Conservation (phyloP, 1,140 invertebrate genomes). For the Macrobrachium nipponense region DNA sequence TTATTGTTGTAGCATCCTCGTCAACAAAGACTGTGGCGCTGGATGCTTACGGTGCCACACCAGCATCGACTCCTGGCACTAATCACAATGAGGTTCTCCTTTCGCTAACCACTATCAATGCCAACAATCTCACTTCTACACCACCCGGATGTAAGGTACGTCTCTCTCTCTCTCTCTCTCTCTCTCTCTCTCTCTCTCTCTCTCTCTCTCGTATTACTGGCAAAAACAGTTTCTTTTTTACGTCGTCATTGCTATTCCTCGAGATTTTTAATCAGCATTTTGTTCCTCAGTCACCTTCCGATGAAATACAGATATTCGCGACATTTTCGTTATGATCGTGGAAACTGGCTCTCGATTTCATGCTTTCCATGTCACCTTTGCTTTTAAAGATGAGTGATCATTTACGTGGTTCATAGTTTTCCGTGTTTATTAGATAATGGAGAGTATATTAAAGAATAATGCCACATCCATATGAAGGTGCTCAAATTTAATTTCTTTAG, state of each 20-base stretch:
- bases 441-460: no score
- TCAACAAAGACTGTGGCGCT: conserved; percentile 1
- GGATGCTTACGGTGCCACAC: conserved; percentile 9
- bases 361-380: no score
- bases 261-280: background rate
- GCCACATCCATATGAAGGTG: no score
- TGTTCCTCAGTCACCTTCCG: background rate
- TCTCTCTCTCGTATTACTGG: background rate
- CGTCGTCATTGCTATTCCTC: no score
- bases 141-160: background rate
- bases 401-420: no score
- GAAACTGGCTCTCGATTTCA: no score
- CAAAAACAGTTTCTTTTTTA: no score
- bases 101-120: background rate
- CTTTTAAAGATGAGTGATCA: no score
- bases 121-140: background rate
- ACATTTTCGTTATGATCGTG: no score
- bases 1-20: background rate
- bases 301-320: no score
- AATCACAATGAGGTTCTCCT: background rate
- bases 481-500: no score
- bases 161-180: background rate
- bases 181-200: background rate
- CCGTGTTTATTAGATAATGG: no score
- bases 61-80: background rate